Percentiles rank a stretch among this genome's conserved stretches.
phyloP scores from a whole-genome alignment of 2,797 vertebrate genomes.

The Sebastes goodei region DNA sequence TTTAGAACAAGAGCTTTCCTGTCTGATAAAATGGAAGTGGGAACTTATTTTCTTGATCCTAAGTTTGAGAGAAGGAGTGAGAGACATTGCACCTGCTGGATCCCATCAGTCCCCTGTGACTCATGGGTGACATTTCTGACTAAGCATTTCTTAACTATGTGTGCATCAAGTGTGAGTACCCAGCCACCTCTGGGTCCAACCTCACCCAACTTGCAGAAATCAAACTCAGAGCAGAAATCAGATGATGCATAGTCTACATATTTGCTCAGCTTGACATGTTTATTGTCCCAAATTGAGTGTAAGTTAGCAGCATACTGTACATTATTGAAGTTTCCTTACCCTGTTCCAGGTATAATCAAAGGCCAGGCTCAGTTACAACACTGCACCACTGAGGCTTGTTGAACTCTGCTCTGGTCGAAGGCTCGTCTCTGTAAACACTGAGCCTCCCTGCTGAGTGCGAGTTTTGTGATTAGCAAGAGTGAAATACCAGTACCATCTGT shows the following conservation, averaged over 20 bases:
- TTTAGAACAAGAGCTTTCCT: neutral
- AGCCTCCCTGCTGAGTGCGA: conserved; percentile 55
- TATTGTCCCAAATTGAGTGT: neutral
- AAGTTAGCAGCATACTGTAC: neutral
- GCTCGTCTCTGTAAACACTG: conserved; percentile 49
- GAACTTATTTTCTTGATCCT: neutral
- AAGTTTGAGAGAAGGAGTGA: conserved; percentile 1
- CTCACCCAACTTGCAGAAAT: neutral
- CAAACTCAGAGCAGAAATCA: neutral
- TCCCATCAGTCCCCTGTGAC: neutral
- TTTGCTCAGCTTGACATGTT: neutral
- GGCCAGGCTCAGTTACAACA: neutral
- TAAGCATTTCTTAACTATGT: neutral
- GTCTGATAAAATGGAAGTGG: neutral
- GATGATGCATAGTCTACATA: neutral
- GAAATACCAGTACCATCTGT: conserved; percentile 68
- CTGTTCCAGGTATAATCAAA: conserved; percentile 1
- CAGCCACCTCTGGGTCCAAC: neutral
- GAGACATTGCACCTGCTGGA: conserved; percentile 9
- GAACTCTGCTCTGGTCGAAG: conserved; percentile 39
- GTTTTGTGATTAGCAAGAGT: conserved; percentile 60
- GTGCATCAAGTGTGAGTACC: neutral
- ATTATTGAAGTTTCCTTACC: neutral
- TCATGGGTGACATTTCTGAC: neutral
- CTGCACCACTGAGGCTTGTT: conserved; percentile 18